Percentiles rank a stretch among this genome's conserved stretches.
Conservation (phyloP, 2,113 vertebrate genomes). For the Pionites leucogaster region DNA sequence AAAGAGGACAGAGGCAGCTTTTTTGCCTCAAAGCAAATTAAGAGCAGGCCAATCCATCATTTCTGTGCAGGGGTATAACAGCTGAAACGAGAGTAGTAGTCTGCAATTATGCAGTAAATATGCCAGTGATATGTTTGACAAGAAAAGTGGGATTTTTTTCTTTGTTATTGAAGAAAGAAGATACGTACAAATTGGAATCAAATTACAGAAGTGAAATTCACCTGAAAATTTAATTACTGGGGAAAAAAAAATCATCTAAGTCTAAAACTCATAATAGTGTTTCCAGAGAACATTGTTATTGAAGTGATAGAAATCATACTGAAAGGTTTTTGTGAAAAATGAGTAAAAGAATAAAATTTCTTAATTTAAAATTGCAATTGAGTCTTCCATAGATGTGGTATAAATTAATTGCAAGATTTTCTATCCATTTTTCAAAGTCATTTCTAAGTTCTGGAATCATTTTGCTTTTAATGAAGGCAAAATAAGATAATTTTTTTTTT, state of each 20-base stretch:
- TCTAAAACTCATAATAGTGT: background rate
- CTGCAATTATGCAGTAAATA: slow-evolving; percentile 61
- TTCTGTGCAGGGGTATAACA: slow-evolving; percentile 11
- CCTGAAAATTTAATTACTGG: background rate
- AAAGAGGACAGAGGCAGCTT: background rate
- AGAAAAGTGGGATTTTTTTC: background rate
- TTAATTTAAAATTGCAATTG: background rate
- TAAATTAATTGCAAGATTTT: background rate
- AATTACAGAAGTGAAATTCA: slow-evolving; percentile 20
- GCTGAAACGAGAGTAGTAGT: slow-evolving; percentile 27
- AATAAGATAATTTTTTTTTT: background rate
- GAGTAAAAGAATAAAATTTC: background rate
- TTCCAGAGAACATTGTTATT: background rate
- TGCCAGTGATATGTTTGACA: slow-evolving; percentile 26
- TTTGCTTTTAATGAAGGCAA: background rate
- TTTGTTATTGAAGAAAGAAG: background rate
- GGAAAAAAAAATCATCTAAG: background rate
- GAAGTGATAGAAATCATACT: background rate
- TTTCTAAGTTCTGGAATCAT: background rate
- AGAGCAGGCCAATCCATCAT: slow-evolving; percentile 25
- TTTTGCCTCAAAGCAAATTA: slow-evolving; percentile 40
- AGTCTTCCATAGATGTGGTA: background rate
- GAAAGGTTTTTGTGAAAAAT: background rate
- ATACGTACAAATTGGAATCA: background rate
- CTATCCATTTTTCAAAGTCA: background rate